Conservation (phyloP, 1,140 invertebrate genomes). For the Aricia agestis region DNA sequence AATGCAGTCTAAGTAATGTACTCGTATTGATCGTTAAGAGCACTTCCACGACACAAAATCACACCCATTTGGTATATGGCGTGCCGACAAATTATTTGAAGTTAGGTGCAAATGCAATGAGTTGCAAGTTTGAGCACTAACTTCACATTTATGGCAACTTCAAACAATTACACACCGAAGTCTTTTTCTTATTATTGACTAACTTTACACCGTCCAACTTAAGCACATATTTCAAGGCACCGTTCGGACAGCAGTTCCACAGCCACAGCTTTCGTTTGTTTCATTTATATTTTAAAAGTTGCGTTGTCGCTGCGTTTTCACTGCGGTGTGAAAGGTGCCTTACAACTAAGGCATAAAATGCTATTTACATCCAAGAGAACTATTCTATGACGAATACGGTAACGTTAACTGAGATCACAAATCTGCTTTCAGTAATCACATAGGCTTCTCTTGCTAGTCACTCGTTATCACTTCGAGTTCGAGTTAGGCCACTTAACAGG, state of each 20-base stretch:
- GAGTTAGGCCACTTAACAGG: constrained; percentile 52
- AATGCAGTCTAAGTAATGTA: constrained; percentile 71
- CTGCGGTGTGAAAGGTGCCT: not conserved
- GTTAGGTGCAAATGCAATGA: not conserved
- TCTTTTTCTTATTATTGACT: not conserved
- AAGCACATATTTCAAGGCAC: not conserved
- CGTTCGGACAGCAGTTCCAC: not conserved
- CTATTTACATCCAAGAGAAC: constrained; percentile 19
- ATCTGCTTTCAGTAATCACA: constrained; percentile 54
- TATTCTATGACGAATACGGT: constrained; percentile 17
- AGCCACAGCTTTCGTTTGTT: not conserved
- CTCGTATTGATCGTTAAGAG: constrained; percentile 60
- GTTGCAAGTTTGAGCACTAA: not conserved
- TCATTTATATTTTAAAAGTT: not conserved
- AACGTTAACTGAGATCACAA: constrained; percentile 51
- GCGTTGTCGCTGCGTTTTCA: not conserved
- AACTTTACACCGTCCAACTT: constrained; percentile 5
- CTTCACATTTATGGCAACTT: not conserved
- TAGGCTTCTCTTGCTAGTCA: constrained; percentile 53
- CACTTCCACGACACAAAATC: constrained; percentile 48
- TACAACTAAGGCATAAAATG: constrained; percentile 17
- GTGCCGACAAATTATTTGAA: not conserved
- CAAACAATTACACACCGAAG: too few relatives aligned
- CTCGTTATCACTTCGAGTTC: constrained; percentile 24
- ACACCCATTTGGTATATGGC: not conserved